Conservation (phyloP, 2,113 vertebrate genomes). For the Channa argus region DNA sequence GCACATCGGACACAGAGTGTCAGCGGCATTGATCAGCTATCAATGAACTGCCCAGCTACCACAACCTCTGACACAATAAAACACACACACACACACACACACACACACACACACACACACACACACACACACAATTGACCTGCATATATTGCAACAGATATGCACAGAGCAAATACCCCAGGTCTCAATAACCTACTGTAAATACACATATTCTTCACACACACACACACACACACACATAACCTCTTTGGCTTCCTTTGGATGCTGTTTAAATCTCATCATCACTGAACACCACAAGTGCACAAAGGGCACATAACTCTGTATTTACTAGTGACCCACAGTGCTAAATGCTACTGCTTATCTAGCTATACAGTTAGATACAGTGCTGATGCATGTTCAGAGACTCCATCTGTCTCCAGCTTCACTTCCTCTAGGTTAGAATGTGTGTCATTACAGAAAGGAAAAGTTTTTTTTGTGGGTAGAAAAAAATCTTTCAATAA, state of each 20-base stretch:
- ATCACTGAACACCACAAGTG: conserved; percentile 50
- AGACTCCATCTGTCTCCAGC: conserved; percentile 13
- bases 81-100: conserved; percentile 41
- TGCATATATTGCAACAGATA: conserved; percentile 24
- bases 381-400: conserved; percentile 2
- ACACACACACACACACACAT: conserved; percentile 39
- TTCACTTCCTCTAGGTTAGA: conserved; percentile 4
- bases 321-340: conserved; percentile 27
- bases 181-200: conserved; percentile 40
- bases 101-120: conserved; percentile 23
- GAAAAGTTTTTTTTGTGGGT: not conserved
- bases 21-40: conserved; percentile 74
- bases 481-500: not conserved
- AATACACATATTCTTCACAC: conserved; percentile 40
- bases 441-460: conserved; percentile 9
- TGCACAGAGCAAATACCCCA: conserved; percentile 46
- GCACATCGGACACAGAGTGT: conserved; percentile 65
- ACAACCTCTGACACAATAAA: conserved; percentile 26
- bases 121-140: conserved; percentile 9
- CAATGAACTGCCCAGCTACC: conserved; percentile 56
- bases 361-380: not conserved
- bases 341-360: conserved; percentile 25
- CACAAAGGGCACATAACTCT: conserved; percentile 29
- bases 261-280: conserved; percentile 54
- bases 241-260: conserved; percentile 42